Evolutionary conservation across 2,888 invertebrate species (phyloP), one percentile per base, ranked within the genome.

Genomic region (Lycophotia porphyrea): DNA sequence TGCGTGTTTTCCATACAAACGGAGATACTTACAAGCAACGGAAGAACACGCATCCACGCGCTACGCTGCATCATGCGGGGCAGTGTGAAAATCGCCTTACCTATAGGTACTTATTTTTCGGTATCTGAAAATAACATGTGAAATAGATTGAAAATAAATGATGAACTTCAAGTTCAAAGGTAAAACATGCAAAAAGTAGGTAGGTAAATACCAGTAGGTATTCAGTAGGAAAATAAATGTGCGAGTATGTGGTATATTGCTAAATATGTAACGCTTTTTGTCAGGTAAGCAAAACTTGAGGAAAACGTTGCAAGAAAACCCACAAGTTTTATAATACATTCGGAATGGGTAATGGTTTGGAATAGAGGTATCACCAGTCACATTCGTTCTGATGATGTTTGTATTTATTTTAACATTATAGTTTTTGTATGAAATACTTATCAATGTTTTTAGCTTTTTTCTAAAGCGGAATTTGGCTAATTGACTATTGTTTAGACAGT

Each of bases 201-300:
- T 21, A 8, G 7, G 24, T 21, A 24, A 55, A 42, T 9, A 31
- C 13, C 21, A 4, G 9, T 60, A 36, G 2, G 36, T 36, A 36
- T 39, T 3, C 2, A n/a, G 61, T 11, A 24, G 11, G 34, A 39
- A 15, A 3, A 63, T 63, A 63, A n/a, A 61, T n/a, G 36, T 11
- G 39, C 8, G 9, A 71, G 18, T 31, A 18, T 58, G 60, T 47
- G 24, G 42, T 61, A 47, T 39, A 34, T 71, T 63, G 49, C 65
- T 66, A 44, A 83, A 74, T 74, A 79, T 79, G 71, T 60, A 71
- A 71, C 80, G 79, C 60, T 49, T 79, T 82, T 61, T 61, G 49
- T 36, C 49, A 71, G 47, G 52, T 61, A 65, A 36, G 79, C 66
- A 71, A 68, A 69, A 61, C 64, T 78, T 79, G 68, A 78, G 83